Evolutionary conservation across 2,113 vertebrate genomes (phyloP), one percentile per base, ranked within the genome.

Genomic region (Madoqua kirkii): DNA sequence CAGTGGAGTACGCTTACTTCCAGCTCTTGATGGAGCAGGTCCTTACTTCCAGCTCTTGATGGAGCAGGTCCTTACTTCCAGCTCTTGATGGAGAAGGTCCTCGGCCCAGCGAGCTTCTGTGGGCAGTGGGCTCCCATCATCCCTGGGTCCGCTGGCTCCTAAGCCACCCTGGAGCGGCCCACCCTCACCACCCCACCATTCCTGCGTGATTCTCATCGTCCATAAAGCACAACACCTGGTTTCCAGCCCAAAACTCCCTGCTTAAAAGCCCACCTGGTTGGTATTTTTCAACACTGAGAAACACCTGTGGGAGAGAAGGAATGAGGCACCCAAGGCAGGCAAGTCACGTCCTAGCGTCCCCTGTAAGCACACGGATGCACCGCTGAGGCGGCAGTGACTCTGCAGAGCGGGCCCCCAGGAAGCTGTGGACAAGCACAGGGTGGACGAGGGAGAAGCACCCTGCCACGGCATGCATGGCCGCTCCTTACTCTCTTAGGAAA

Each of bases 231-330:
- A 40, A 4, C 25, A 17, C 40, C 82, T 93, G 81, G 59, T 76
- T 91, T 87, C 40, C 40, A 43, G 83, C 86, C 45, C 19, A 0
- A 5, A 13, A 13, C n/a, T 40, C 67, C 64, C 17, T 11, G n/a
- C 64, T 94, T 95, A 91, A 82, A 93, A 50, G 23, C 36, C 27
- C 57, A 78, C n/a, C 50, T 92, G 64, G 40, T 25, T 60, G 31
- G 79, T 78, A 50, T 60, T 96, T 92, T 57, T 15, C 48, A 93
- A 90, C 31, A 71, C 27, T 55, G 52, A 85, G 21, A 90, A 96
- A 81, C 40, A 67, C 84, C 92, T 95, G 71, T 29, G 59, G 52
- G 81, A 55, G 45, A 50, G n/a, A 86, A 97, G 86, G 85, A 86
- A 67, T 33, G 59, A 91, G 57, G 84, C 89, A 60, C 43, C 43